Evolutionary conservation across 2,888 invertebrate genomes (phyloP).

Genomic region (Epistrophella euchroma): DNA sequence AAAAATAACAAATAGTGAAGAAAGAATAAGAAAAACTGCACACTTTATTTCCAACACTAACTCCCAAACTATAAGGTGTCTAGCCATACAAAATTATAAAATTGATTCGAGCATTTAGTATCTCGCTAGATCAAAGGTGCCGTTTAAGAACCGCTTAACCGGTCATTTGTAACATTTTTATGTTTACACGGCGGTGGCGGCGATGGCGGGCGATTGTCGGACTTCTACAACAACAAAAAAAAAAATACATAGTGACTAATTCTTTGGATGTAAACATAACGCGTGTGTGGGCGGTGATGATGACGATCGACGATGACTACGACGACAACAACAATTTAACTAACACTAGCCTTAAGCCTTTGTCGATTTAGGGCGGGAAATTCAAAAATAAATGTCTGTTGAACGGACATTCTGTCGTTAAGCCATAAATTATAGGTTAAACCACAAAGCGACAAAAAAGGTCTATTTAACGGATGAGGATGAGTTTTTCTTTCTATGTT

Average conservation of each 20-base stretch:
- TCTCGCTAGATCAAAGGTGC: conserved; percentile 60
- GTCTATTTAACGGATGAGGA: conserved; percentile 19
- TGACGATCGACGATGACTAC: neutral
- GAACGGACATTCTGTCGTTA: conserved; percentile 50
- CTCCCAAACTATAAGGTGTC: conserved; percentile 30
- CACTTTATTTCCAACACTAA: neutral
- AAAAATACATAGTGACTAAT: conserved; percentile 59
- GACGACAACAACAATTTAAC: neutral
- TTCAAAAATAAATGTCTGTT: conserved; percentile 19
- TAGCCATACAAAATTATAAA: conserved; percentile 41
- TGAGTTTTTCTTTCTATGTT: neutral
- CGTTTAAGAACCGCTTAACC: conserved; percentile 65
- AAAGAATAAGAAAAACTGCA: neutral
- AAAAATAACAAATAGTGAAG: neutral
- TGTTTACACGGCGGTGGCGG: conserved; percentile 48
- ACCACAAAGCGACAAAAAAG: conserved; percentile 20
- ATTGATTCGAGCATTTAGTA: conserved; percentile 46
- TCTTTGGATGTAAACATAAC: conserved; percentile 55
- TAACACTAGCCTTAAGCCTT: conserved; percentile 13
- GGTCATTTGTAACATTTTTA: conserved; percentile 64
- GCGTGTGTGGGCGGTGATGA: conserved; percentile 63
- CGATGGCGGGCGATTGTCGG: too few relatives aligned
- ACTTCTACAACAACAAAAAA: conserved; percentile 3
- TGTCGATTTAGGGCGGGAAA: conserved; percentile 21
- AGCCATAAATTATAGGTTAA: conserved; percentile 65